Evolutionary conservation across 1,140 invertebrate genomes (phyloP).

Genomic region (Plectrocnemia conspersa): DNA sequence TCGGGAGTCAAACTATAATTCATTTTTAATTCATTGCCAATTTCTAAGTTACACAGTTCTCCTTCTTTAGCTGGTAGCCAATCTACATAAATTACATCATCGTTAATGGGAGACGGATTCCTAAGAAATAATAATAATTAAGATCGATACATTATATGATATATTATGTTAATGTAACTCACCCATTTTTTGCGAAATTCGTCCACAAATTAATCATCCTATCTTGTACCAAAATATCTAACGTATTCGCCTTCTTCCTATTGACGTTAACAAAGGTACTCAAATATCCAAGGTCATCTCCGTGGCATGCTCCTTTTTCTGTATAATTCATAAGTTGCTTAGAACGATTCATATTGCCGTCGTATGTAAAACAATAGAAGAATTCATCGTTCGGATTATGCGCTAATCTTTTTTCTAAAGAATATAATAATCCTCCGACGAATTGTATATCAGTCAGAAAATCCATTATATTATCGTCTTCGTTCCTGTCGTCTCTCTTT

Average conservation of each 20-base stretch:
- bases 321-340: slow-evolving; percentile 39
- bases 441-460: slow-evolving; percentile 47
- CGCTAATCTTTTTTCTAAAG: slow-evolving; percentile 23
- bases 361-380: slow-evolving; percentile 47
- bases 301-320: slow-evolving; percentile 43
- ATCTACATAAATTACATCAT: neutral
- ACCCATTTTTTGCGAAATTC: slow-evolving; percentile 52
- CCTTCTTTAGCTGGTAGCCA: neutral
- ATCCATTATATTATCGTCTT: slow-evolving; percentile 40
- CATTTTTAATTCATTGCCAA: neutral
- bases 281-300: slow-evolving; percentile 45
- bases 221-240: slow-evolving; percentile 40
- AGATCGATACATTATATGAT: neutral
- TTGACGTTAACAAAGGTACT: slow-evolving; percentile 37
- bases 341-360: slow-evolving; percentile 44
- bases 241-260: slow-evolving; percentile 33
- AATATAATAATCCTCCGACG: slow-evolving; percentile 41
- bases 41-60: neutral
- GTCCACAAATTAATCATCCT: slow-evolving; percentile 49
- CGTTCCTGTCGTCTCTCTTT: slow-evolving; percentile 34
- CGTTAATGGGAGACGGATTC: neutral
- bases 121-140: neutral
- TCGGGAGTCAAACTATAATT: neutral
- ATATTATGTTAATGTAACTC: too few species aligned
- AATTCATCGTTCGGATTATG: slow-evolving; percentile 40